Percentiles rank a stretch among this genome's conserved stretches.
Conservation (phyloP, 2,888 invertebrate genomes). For the Hemicrepidius hirtus region DNA sequence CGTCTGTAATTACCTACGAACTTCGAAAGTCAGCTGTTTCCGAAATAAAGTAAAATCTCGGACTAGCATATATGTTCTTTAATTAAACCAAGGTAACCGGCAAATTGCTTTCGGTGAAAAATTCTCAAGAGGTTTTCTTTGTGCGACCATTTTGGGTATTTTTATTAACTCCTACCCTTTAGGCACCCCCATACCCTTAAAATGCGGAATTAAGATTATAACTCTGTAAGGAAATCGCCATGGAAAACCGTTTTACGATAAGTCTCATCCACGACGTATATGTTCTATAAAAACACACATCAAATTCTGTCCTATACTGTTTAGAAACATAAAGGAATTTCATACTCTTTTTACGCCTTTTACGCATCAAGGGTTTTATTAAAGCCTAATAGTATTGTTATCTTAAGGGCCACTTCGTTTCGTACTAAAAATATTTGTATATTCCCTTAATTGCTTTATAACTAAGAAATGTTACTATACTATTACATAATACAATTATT, state of each 20-base stretch:
- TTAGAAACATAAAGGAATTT: slow-evolving; percentile 25
- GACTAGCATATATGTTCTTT: neutral
- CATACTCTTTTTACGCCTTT: slow-evolving; percentile 14
- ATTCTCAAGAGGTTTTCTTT: slow-evolving; percentile 5
- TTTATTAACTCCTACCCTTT: slow-evolving; percentile 7
- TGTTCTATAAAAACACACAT: slow-evolving; percentile 25
- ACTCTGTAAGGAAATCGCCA: slow-evolving; percentile 25
- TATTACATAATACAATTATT: too few relatives aligned
- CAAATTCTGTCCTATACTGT: slow-evolving; percentile 16
- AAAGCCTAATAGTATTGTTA: neutral
- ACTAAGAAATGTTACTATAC: too few relatives aligned
- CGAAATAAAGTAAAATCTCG: slow-evolving; percentile 10
- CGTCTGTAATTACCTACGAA: slow-evolving; percentile 6
- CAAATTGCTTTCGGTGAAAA: slow-evolving; percentile 21
- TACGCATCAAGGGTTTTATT: slow-evolving; percentile 24
- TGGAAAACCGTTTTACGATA: slow-evolving; percentile 25
- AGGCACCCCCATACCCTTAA: neutral
- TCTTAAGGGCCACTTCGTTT: slow-evolving; percentile 3
- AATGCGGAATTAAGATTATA: slow-evolving; percentile 23
- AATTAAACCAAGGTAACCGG: slow-evolving; percentile 8
- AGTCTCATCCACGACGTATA: slow-evolving; percentile 15
- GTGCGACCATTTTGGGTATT: slow-evolving; percentile 17
- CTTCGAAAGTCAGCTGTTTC: slow-evolving; percentile 19
- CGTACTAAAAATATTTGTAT: slow-evolving; percentile 6
- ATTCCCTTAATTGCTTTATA: slow-evolving; percentile 1